Conservation (phyloP, 2,113 vertebrate species). For the Jacana jacana region DNA sequence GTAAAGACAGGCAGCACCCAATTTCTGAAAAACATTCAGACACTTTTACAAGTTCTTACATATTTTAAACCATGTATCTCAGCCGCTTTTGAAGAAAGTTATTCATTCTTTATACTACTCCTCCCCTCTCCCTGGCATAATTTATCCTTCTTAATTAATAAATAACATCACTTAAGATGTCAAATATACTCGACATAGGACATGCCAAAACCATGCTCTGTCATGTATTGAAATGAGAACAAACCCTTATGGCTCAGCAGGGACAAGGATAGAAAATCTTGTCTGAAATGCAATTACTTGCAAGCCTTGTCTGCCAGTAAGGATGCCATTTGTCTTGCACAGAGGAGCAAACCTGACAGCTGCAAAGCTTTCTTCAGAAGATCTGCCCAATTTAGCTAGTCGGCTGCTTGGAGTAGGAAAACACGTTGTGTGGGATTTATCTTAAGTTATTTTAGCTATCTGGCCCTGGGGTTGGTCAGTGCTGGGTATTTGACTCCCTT, state of each 20-base stretch:
- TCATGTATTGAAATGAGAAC: background rate
- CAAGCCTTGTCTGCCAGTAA: background rate
- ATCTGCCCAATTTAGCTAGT: background rate
- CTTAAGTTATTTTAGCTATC: background rate
- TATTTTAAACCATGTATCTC: constrained; percentile 12
- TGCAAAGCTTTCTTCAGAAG: background rate
- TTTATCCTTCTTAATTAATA: constrained; percentile 62
- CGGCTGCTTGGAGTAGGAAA: background rate
- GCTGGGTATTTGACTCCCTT: background rate
- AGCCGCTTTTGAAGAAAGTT: constrained; percentile 37
- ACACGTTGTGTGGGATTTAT: background rate
- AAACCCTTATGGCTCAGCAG: rapidly evolving
- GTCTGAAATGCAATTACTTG: background rate
- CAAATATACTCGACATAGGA: background rate
- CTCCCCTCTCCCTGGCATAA: constrained; percentile 17
- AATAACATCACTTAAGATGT: constrained; percentile 57
- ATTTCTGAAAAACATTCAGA: constrained; percentile 36
- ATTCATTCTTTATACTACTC: constrained; percentile 37
- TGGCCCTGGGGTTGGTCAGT: background rate
- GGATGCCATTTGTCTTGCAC: constrained; percentile 3
- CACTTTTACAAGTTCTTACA: background rate
- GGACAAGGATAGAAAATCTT: background rate
- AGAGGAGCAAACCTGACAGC: background rate
- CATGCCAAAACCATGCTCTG: background rate
- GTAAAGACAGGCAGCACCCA: background rate